A percentile compares a stretch with the other conserved stretches of the same genome.
These are phyloP conservation scores for Taenioides sp. DNA, from an alignment of 2,797 vertebrate genomes.

Conservation along the genomic window DNA sequence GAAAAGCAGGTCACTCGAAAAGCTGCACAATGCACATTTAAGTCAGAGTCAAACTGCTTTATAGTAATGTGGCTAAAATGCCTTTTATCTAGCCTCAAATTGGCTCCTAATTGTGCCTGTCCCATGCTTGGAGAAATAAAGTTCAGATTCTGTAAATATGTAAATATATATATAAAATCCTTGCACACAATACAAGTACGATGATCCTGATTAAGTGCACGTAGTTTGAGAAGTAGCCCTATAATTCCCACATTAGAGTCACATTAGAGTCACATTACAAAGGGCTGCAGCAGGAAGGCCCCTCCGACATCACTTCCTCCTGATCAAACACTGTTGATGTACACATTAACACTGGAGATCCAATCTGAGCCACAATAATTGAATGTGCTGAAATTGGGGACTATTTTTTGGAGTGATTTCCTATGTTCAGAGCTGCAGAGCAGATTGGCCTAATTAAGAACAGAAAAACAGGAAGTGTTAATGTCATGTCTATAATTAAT, in stretches of 20 bases:
- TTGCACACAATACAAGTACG: neutral
- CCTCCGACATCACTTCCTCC: slow-evolving; percentile 81
- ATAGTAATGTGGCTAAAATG: too few species aligned
- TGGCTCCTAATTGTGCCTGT: too few species aligned
- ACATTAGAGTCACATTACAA: slow-evolving; percentile 79
- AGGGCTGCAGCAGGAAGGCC: slow-evolving; percentile 78
- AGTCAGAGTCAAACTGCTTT: too few species aligned
- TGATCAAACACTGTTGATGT: slow-evolving; percentile 79
- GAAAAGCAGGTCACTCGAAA: too few species aligned
- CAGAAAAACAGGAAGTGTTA: slow-evolving; percentile 85
- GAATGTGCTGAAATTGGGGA: slow-evolving; percentile 78
- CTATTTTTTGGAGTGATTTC: slow-evolving; percentile 80
- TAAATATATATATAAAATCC: neutral
- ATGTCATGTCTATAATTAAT: slow-evolving; percentile 84
- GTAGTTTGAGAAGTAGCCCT: slow-evolving; percentile 58
- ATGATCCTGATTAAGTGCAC: slow-evolving; percentile 71
- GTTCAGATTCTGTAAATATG: neutral
- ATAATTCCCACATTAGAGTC: slow-evolving; percentile 82
- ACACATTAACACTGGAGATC: slow-evolving; percentile 76
- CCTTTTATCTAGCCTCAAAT: too few species aligned
- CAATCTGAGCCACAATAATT: slow-evolving; percentile 79
- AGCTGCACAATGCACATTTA: too few species aligned
- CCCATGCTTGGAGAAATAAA: too few species aligned
- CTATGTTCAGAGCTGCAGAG: slow-evolving; percentile 71
- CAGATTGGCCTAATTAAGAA: slow-evolving; percentile 83